A percentile compares a stretch with the other conserved stretches of the same genome.
Conservation (phyloP, 2,888 invertebrate genomes). For the Frankliniella intonsa region DNA sequence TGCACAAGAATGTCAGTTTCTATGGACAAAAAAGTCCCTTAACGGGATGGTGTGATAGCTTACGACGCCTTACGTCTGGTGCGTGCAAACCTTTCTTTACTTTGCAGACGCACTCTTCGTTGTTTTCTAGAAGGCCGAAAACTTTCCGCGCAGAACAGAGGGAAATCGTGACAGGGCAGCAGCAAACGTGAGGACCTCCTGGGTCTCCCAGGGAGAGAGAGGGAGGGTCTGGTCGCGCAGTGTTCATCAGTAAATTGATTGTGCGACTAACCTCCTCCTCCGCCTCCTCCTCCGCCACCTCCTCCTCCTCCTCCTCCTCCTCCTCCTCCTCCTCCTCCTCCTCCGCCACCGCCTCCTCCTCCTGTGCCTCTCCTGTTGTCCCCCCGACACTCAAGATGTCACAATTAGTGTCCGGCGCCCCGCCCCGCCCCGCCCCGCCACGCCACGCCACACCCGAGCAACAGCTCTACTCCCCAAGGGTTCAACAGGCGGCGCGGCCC, state of each 20-base stretch:
- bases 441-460: background rate
- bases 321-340: background rate
- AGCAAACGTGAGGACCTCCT: no score
- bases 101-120: no score
- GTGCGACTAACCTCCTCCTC: background rate
- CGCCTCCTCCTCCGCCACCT: background rate
- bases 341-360: background rate
- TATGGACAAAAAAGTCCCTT: no score
- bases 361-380: background rate
- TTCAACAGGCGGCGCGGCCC: background rate
- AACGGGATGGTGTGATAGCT: no score
- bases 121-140: no score
- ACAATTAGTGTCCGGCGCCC: slow-evolving; percentile 8
- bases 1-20: no score
- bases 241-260: slow-evolving; percentile 24
- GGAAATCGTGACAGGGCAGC: no score
- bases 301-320: background rate
- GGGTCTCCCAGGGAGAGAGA: no score
- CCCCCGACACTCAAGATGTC: slow-evolving; percentile 24
- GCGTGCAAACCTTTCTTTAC: no score
- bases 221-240: background rate
- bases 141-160: no score
- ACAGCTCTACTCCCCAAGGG: background rate
- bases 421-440: slow-evolving; percentile 10
- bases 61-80: no score